Evolutionary conservation across 2,888 invertebrate genomes (phyloP), one percentile per base, ranked within the genome.

Genomic region (Gastrophysa polygoni): DNA sequence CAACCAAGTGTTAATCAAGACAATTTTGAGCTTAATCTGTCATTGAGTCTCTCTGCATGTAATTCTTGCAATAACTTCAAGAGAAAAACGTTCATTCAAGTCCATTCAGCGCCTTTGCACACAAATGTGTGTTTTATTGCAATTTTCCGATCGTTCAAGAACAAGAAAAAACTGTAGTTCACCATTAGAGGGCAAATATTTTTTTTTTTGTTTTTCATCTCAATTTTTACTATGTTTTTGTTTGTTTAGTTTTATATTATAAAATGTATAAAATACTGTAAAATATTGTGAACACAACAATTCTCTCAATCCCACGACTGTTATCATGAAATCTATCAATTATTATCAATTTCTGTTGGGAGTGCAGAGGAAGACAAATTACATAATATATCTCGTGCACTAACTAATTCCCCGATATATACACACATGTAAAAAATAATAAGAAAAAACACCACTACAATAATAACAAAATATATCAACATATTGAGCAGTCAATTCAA

Each of bases 221-320:
- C 71, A 69, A 70, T 59, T 75, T 78, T 76, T 77, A 72, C 65
- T 68, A 66, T 71, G 67, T 73, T 75, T 75, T 74, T 77, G 73
- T 73, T 66, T 62, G 61, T 69, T 70, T 73, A 69, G 75, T 70
- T 75, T 71, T 75, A 71, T 75, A 76, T 70, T 77, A 78, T 79
- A 76, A 77, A 78, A 80, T 78, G 80, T 82, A 82, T 77, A 82
- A 82, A 82, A 81, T 82, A 82, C 81, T 81, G 81, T 80, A 81
- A 80, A 81, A 80, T 75, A 75, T 77, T 77, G 76, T 80, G 80
- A 81, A 81, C 80, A 81, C 80, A 82, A 81, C 82, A 82, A 82
- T 82, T 82, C 81, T 80, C 81, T 77, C 75, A 75, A 78, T 79
- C 78, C 78, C 75, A 79, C 78, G 76, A 77, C 77, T 68, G 38